A percentile compares a stretch with the other conserved stretches of the same genome.
Conservation (phyloP, 2,797 vertebrate genomes). For the Cheirogaleus major region DNA sequence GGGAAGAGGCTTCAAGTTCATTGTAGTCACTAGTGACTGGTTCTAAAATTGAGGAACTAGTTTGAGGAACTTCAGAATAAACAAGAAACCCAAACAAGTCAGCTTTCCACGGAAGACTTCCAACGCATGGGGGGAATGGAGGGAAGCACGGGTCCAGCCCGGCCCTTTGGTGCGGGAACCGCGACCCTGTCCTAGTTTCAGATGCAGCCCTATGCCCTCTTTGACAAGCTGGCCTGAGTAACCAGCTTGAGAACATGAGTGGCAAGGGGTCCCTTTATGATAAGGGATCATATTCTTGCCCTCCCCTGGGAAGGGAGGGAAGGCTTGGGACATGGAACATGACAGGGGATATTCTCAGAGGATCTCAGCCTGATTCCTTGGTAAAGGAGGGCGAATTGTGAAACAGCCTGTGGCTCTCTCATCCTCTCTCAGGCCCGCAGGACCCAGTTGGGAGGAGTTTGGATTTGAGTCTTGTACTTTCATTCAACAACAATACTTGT, state of each 20-base stretch:
- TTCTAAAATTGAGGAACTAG: slow-evolving; percentile 78
- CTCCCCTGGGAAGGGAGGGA: not conserved
- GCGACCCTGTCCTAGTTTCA: not conserved
- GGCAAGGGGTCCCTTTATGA: not conserved
- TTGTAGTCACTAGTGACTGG: slow-evolving; percentile 56
- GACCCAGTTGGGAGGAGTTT: not conserved
- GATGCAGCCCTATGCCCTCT: not conserved
- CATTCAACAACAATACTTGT: not conserved
- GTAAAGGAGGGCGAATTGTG: not conserved
- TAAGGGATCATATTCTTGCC: not conserved
- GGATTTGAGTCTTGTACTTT: not conserved
- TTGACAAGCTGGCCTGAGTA: not conserved
- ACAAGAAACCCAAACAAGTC: slow-evolving; percentile 70
- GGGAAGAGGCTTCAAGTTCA: slow-evolving; percentile 51
- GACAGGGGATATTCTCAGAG: not conserved
- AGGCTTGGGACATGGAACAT: not conserved
- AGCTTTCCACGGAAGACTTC: slow-evolving; percentile 60
- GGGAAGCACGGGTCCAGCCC: not conserved
- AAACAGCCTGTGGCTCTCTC: not conserved
- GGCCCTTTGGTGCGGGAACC: not conserved
- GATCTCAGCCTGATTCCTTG: not conserved
- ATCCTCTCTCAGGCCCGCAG: not conserved
- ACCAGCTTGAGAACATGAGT: not conserved
- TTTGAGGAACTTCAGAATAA: slow-evolving; percentile 79
- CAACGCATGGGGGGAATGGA: not conserved